These are phyloP conservation scores for Rhinophrynus dorsalis DNA, from an alignment of 2,797 vertebrate species.

Conservation along the genomic window DNA sequence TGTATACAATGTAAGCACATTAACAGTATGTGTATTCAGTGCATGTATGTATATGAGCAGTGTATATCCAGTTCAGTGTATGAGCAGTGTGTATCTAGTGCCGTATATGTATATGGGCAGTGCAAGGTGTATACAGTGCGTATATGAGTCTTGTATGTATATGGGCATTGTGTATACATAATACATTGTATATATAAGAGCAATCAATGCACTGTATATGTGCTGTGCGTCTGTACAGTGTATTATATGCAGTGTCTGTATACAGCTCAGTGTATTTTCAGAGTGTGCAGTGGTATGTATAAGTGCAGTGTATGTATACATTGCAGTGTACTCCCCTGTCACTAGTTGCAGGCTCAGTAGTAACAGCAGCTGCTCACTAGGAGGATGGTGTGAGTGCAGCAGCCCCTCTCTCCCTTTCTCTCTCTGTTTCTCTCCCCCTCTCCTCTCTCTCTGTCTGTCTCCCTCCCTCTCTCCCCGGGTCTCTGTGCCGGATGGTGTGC, in stretches of 20 bases:
- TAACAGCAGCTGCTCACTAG: constrained; percentile 24
- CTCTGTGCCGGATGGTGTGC: constrained; percentile 47
- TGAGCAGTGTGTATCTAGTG: neutral
- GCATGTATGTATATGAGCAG: neutral
- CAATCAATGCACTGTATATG: neutral
- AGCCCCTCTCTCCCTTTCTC: constrained; percentile 6
- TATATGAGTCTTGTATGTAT: no score
- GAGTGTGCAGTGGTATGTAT: neutral
- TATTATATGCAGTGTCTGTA: neutral
- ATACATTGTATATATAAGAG: neutral
- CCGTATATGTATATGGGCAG: no score
- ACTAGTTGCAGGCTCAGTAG: constrained; percentile 34
- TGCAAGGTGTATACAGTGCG: no score
- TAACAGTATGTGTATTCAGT: no score
- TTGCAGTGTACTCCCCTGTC: constrained; percentile 7
- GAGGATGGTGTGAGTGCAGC: constrained; percentile 41
- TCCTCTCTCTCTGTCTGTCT: constrained; percentile 2
- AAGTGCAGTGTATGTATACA: no score
- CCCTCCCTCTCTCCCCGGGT: constrained; percentile 22
- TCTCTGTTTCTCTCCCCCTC: neutral
- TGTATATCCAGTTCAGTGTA: neutral
- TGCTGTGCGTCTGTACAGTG: neutral
- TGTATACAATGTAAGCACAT: no score
- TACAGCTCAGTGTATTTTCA: neutral
- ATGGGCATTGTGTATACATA: no score